Percentiles rank a stretch among this genome's conserved stretches.
phyloP scores from a whole-genome alignment of 2,797 vertebrate genomes.

The Sebastolobus alascanus region DNA sequence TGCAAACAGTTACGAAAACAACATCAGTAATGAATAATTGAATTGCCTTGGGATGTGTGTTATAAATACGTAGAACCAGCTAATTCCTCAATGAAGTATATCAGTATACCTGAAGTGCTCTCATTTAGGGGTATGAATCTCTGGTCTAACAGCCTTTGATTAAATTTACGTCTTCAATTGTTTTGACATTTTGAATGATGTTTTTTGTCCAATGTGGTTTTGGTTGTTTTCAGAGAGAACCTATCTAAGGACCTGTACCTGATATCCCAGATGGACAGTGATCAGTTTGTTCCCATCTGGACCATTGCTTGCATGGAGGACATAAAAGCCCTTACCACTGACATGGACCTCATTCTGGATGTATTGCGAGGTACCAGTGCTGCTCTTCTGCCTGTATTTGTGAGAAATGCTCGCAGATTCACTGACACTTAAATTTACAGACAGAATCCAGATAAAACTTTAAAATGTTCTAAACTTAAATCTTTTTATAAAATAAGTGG shows the following conservation, averaged over 20 bases:
- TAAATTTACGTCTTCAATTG: neutral
- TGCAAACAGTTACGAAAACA: neutral
- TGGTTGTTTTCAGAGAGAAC: constrained; percentile 89
- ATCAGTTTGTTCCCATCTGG: constrained; percentile 98
- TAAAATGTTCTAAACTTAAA: neutral
- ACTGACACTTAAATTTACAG: neutral
- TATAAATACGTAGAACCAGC: neutral
- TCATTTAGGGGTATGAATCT: neutral
- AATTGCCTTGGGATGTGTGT: neutral
- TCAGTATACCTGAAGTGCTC: neutral
- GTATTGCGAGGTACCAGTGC: constrained; percentile 89
- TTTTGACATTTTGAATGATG: neutral
- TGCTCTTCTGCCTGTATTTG: neutral
- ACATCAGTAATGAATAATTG: neutral
- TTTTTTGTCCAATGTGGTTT: constrained; percentile 9
- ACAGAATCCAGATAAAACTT: neutral
- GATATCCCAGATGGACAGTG: constrained; percentile 99
- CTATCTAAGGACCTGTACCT: constrained; percentile 97
- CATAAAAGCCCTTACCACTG: constrained; percentile 95
- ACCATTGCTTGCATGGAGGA: constrained; percentile 97
- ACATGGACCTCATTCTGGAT: constrained; percentile 94
- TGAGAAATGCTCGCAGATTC: constrained; percentile 43
- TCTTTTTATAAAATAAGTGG: neutral
- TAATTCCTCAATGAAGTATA: neutral
- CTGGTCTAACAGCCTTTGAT: neutral